Evolutionary conservation across 2,797 vertebrate genomes (phyloP).

Genomic region (Australoheros facetus): DNA sequence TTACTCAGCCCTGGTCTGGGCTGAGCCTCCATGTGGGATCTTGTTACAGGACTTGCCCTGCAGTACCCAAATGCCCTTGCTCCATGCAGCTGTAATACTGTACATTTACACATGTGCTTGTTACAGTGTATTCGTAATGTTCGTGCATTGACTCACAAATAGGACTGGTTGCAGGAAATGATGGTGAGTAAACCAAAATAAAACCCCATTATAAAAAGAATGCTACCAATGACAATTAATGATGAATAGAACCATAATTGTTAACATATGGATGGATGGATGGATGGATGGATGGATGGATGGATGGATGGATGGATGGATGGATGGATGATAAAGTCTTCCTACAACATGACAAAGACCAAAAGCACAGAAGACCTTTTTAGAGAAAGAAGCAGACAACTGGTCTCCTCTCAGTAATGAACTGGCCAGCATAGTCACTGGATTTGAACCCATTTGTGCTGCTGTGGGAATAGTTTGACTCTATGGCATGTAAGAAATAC

Average conservation of each 20-base stretch:
- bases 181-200: not conserved
- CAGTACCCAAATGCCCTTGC: slow-evolving; percentile 18
- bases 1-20: slow-evolving; percentile 49
- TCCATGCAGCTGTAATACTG: not conserved
- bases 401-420: no score
- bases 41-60: slow-evolving; percentile 51
- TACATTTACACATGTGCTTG: not conserved
- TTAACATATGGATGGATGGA: no score
- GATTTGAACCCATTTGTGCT: no score
- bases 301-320: not conserved
- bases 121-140: not conserved
- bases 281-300: not conserved
- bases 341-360: no score
- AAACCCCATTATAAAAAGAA: not conserved
- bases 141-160: not conserved
- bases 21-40: slow-evolving; percentile 33
- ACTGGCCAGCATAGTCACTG: no score
- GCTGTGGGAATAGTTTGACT: no score
- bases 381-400: no score
- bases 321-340: no score
- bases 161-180: not conserved
- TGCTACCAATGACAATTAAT: not conserved
- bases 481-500: no score
- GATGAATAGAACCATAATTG: no score
- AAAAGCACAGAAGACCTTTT: no score